Percentiles rank a stretch among this genome's conserved stretches.
Conservation (phyloP, 2,797 vertebrate species). For the Pterois miles region DNA sequence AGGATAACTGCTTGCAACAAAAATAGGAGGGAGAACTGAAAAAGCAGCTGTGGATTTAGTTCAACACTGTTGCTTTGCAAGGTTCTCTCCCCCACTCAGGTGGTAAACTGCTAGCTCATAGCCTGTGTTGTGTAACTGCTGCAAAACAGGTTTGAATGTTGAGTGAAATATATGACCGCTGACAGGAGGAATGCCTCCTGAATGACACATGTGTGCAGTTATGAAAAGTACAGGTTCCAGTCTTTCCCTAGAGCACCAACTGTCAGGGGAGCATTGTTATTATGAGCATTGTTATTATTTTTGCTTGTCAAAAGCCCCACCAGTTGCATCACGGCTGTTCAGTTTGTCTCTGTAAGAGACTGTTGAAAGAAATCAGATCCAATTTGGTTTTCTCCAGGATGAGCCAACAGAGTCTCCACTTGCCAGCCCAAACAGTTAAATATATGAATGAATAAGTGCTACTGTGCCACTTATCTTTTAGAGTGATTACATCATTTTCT, state of each 20-base stretch:
- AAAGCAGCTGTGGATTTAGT: background rate
- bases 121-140: slow-evolving; percentile 56
- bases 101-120: slow-evolving; percentile 19
- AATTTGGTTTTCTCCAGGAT: background rate
- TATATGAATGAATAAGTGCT: slow-evolving; percentile 32
- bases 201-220: slow-evolving; percentile 41
- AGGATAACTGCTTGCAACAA: background rate
- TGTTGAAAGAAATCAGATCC: slow-evolving; percentile 21
- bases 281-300: slow-evolving; percentile 6
- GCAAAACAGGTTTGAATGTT: slow-evolving; percentile 76
- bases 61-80: background rate
- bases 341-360: slow-evolving; percentile 1
- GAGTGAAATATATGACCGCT: slow-evolving; percentile 22
- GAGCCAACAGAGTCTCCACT: slow-evolving; percentile 26
- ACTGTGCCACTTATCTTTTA: slow-evolving; percentile 39
- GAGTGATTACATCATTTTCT: slow-evolving; percentile 63
- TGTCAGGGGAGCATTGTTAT: slow-evolving; percentile 1
- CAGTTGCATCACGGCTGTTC: slow-evolving; percentile 25
- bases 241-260: slow-evolving; percentile 7
- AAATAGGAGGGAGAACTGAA: background rate
- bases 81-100: slow-evolving; percentile 5
- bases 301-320: slow-evolving; percentile 2
- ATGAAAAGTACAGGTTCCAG: slow-evolving; percentile 48
- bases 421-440: slow-evolving; percentile 16
- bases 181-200: slow-evolving; percentile 58